Percentiles rank a stretch among this genome's conserved stretches.
These are phyloP conservation scores for Thymelicus acteon DNA, from an alignment of 2,888 invertebrate species.

Conservation along the genomic window DNA sequence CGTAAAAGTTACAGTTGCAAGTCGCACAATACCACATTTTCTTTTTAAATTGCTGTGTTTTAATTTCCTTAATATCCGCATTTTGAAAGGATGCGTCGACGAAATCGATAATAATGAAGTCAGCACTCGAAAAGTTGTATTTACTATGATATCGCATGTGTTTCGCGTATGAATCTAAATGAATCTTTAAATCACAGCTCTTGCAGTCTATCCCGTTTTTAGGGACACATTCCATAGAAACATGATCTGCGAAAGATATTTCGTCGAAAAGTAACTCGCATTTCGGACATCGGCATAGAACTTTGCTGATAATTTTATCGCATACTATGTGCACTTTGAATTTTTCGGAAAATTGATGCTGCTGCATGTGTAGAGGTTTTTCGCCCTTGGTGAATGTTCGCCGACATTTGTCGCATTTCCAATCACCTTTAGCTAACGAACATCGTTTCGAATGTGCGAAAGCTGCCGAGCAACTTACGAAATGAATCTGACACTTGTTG, in stretches of 20 bases:
- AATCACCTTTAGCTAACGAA: conserved; percentile 32
- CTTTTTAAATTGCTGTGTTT: conserved; percentile 5
- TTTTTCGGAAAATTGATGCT: conserved; percentile 51
- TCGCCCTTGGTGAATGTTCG: conserved; percentile 49
- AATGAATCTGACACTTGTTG: conserved; percentile 44
- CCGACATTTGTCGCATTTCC: conserved; percentile 49
- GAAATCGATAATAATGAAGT: conserved; percentile 24
- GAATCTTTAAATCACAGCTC: conserved; percentile 48
- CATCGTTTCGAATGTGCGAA: conserved; percentile 40
- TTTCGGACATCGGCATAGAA: conserved; percentile 53
- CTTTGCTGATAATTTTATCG: conserved; percentile 45
- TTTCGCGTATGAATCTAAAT: not conserved
- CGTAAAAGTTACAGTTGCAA: not conserved
- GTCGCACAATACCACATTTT: not conserved
- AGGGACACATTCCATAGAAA: conserved; percentile 25
- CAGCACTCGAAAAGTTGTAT: not conserved
- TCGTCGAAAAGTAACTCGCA: conserved; percentile 57
- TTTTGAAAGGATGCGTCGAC: not conserved
- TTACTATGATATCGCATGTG: conserved; percentile 47
- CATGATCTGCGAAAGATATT: conserved; percentile 48
- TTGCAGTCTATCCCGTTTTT: conserved; percentile 43
- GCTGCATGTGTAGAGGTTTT: conserved; percentile 47
- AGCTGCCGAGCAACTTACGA: conserved; percentile 36
- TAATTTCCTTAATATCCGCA: not conserved
- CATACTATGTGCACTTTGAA: conserved; percentile 50